Evolutionary conservation across 2,888 invertebrate genomes (phyloP).

Genomic region (Trypoxylon attenuatum): DNA sequence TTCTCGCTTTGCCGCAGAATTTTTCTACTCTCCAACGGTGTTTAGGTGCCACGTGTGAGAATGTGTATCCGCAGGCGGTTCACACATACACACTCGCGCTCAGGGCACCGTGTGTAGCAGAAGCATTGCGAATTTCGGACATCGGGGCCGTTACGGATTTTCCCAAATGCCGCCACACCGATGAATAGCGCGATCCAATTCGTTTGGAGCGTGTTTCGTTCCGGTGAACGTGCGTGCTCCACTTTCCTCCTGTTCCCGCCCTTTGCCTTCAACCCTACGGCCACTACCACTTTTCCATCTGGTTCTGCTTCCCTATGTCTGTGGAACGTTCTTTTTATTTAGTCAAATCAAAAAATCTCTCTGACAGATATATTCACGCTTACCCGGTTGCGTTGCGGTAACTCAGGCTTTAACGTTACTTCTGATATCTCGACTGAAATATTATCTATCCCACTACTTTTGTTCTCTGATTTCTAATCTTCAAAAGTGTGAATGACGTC

Average conservation of each 20-base stretch:
- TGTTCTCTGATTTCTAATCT: too few species aligned
- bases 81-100: not conserved
- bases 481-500: too few species aligned
- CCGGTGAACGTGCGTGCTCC: conserved; percentile 18
- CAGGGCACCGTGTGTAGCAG: conserved; percentile 3
- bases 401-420: not conserved
- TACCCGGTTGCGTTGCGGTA: not conserved
- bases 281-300: not conserved
- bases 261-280: conserved; percentile 6
- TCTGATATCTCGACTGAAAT: too few species aligned
- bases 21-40: too few species aligned
- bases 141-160: conserved; percentile 26
- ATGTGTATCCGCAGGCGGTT: too few species aligned
- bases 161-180: conserved; percentile 27
- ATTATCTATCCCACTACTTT: too few species aligned
- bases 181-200: conserved; percentile 42
- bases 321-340: conserved; percentile 3
- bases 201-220: conserved; percentile 22
- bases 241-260: conserved; percentile 20
- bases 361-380: not conserved
- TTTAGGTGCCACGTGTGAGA: too few species aligned
- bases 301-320: not conserved
- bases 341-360: conserved; percentile 18
- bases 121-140: conserved; percentile 35
- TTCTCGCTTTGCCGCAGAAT: too few species aligned